Conservation (phyloP, 2,888 invertebrate species). For the Rhingia rostrata region DNA sequence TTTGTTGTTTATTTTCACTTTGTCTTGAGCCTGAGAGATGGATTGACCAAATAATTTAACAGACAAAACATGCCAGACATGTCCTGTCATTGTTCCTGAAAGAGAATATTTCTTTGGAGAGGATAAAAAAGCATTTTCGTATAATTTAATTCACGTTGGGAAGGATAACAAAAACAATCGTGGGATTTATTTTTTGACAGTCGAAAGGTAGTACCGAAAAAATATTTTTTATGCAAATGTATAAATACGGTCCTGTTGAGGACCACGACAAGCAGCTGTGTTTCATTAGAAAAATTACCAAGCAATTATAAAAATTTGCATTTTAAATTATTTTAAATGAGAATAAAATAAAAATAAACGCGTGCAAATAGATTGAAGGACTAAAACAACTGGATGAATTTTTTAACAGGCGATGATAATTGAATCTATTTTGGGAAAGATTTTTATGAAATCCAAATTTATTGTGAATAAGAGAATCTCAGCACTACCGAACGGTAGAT, state of each 20-base stretch:
- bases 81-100: conserved; percentile 7
- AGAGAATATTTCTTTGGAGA: not conserved
- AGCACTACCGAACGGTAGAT: too few relatives aligned
- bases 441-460: too few relatives aligned
- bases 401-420: too few relatives aligned
- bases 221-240: conserved; percentile 10
- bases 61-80: conserved; percentile 27
- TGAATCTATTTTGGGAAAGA: too few relatives aligned
- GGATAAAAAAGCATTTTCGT: not conserved
- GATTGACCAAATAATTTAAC: conserved; percentile 36
- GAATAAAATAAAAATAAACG: too few relatives aligned
- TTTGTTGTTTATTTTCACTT: conserved; percentile 4
- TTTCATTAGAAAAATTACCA: conserved; percentile 1
- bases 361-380: too few relatives aligned
- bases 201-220: not conserved
- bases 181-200: conserved; percentile 3
- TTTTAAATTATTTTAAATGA: not conserved
- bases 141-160: conserved; percentile 21
- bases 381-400: too few relatives aligned
- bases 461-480: too few relatives aligned
- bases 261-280: not conserved
- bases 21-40: not conserved
- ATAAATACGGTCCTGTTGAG: not conserved
- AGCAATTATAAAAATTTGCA: conserved; percentile 1
- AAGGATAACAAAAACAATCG: conserved; percentile 6